phyloP scores from a whole-genome alignment of 2,888 invertebrate genomes.

The Ochlodes sylvanus region DNA sequence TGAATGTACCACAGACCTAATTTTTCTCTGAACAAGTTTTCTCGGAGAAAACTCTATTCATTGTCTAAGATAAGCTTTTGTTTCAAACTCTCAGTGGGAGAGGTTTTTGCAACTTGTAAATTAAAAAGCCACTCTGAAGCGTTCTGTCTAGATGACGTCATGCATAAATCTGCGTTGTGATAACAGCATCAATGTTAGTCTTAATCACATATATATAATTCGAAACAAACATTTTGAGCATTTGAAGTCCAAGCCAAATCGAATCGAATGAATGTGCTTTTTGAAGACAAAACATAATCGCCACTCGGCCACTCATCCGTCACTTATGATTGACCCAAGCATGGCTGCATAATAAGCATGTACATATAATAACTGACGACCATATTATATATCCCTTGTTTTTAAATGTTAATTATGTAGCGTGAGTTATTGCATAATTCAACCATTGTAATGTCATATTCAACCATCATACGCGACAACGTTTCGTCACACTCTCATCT shows the following conservation, averaged over 20 bases:
- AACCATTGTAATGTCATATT: too few relatives aligned
- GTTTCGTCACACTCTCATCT: slow-evolving; percentile 2
- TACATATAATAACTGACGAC: too few relatives aligned
- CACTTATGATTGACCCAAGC: too few relatives aligned
- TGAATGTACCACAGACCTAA: neutral
- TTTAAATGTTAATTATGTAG: too few relatives aligned
- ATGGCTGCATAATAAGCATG: too few relatives aligned
- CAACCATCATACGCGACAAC: neutral
- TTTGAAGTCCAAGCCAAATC: too few relatives aligned
- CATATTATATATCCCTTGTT: too few relatives aligned
- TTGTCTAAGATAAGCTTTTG: slow-evolving; percentile 14
- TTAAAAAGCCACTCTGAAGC: slow-evolving; percentile 21
- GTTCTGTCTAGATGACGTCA: neutral
- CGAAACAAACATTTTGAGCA: too few relatives aligned
- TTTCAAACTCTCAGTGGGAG: slow-evolving; percentile 18
- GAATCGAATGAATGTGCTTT: neutral
- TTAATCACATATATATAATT: too few relatives aligned
- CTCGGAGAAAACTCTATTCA: neutral
- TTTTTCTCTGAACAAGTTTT: slow-evolving; percentile 1
- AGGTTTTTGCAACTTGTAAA: slow-evolving; percentile 28
- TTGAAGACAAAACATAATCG: neutral
- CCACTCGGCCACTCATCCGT: too few relatives aligned
- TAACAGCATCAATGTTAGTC: neutral
- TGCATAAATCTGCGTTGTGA: neutral
- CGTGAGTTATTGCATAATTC: too few relatives aligned